phyloP scores from a whole-genome alignment of 2,888 invertebrate species.

The Ormyrus nitidulus region DNA sequence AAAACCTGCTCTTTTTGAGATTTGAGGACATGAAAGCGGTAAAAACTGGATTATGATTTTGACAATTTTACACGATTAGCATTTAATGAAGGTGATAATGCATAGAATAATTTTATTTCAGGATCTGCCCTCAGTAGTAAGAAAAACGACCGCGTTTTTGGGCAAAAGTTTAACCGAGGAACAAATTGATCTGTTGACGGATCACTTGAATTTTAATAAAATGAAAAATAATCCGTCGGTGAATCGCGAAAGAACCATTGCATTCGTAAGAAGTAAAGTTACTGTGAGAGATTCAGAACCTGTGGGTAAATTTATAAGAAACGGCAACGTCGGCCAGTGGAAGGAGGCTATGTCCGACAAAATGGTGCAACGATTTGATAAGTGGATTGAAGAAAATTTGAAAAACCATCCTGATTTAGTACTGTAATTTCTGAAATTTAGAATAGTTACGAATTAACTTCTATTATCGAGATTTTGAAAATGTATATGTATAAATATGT shows the following conservation, averaged over 20 bases:
- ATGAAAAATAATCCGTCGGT: constrained; percentile 78
- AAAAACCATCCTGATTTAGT: too few species aligned
- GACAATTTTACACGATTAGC: too few species aligned
- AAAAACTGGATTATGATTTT: constrained; percentile 10
- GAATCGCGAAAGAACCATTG: constrained; percentile 74
- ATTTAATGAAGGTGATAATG: too few species aligned
- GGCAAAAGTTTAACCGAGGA: constrained; percentile 72
- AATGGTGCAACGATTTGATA: constrained; percentile 75
- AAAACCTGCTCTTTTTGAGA: constrained; percentile 64
- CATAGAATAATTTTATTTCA: not conserved
- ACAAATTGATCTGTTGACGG: constrained; percentile 76
- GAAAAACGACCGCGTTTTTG: constrained; percentile 77
- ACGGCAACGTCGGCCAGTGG: constrained; percentile 75
- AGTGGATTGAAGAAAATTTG: constrained; percentile 66
- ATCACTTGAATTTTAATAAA: constrained; percentile 79
- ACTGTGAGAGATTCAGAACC: constrained; percentile 63
- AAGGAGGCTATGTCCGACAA: constrained; percentile 71
- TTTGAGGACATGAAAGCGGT: constrained; percentile 69
- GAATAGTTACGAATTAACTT: too few species aligned
- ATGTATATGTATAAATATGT: too few species aligned
- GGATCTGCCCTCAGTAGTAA: constrained; percentile 77
- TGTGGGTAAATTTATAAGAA: constrained; percentile 75
- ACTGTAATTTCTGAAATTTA: too few species aligned
- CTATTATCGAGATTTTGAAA: too few species aligned
- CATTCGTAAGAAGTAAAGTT: constrained; percentile 69